Conservation (phyloP, 2,888 invertebrate species). For the Leucania comma region DNA sequence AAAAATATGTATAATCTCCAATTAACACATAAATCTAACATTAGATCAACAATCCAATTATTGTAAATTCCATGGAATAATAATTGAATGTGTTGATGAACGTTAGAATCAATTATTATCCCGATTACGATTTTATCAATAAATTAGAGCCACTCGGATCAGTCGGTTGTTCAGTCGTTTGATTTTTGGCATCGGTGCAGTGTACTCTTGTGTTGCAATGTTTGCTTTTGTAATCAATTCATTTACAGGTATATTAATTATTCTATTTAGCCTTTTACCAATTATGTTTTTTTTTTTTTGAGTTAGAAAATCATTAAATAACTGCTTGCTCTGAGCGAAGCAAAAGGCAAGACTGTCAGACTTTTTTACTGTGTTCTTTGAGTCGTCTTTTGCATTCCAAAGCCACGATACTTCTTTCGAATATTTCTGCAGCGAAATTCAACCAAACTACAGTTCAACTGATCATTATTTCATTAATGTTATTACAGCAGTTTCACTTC, state of each 20-base stretch:
- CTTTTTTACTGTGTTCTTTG: too few species aligned
- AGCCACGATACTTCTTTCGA: too few species aligned
- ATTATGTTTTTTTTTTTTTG: too few species aligned
- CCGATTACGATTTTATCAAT: constrained; percentile 41
- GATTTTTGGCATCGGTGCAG: constrained; percentile 12
- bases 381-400: too few species aligned
- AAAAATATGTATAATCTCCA: neutral
- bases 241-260: neutral
- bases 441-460: neutral
- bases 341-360: too few species aligned
- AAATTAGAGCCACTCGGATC: constrained; percentile 21
- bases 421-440: neutral
- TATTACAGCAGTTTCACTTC: neutral
- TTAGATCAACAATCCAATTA: constrained; percentile 50
- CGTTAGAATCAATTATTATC: constrained; percentile 39
- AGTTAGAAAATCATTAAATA: too few species aligned
- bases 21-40: constrained; percentile 38
- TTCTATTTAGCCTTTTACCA: neutral
- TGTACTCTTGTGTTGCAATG: neutral
- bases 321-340: too few species aligned
- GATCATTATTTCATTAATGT: neutral
- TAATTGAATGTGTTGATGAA: constrained; percentile 43
- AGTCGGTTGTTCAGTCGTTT: constrained; percentile 21
- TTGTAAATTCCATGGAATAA: constrained; percentile 43
- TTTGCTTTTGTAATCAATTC: constrained; percentile 2